Base-by-base conservation (phyloP, 2,797 vertebrate genomes). In the Megaceryle alcyon region DNA sequence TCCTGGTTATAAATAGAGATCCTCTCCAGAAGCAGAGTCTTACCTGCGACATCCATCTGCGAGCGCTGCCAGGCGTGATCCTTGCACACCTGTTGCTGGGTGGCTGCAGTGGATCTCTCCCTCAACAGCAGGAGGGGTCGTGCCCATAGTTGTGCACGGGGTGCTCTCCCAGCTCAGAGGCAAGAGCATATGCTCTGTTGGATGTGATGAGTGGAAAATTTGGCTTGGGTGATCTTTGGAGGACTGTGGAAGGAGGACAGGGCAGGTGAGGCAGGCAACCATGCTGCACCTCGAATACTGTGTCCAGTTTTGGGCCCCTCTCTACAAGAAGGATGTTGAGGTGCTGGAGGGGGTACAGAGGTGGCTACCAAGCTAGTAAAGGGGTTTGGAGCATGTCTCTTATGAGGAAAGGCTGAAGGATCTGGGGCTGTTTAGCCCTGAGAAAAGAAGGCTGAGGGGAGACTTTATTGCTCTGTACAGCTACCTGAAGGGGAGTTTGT, bases 1-100 rank as follows among this genome's bases (percentile, higher is more conserved):
- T 20, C 43, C 15, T 12, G 16, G 18, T 80, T 97, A 96, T 96
- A 96, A 94, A 96, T 76, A 97, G 94, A 96, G 92, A 94, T 97
- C 96, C 91, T 97, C 78, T 94, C 72, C 87, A 93, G 92, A 94
- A 92, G 88, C 78, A 56, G 86, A 82, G 56, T 83, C 75, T 89
- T 94, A 96, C 97, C 97, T 97, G 95, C 85, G 86, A 60, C 21
- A 22, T 54, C 56, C 77, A 64, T 79, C 59, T 73, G 75, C 5
- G 4, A 22, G 16, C n/a, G 65, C 85, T 65, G 69, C 56, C 82
- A 85, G 92, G 61, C 14, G 3, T 69, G 78, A 93, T 63, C 51
- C 53, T 19, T 80, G 51, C 82, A 10, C 28, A 60, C 72, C 61
- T 46, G 3, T 72, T 75, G 19, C 3, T 4, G 69, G 82, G 54